Percentiles rank a stretch among this genome's conserved stretches.
Evolutionary conservation across 1,140 invertebrate species (phyloP).

Genomic region (Cyphomyrmex costatus): DNA sequence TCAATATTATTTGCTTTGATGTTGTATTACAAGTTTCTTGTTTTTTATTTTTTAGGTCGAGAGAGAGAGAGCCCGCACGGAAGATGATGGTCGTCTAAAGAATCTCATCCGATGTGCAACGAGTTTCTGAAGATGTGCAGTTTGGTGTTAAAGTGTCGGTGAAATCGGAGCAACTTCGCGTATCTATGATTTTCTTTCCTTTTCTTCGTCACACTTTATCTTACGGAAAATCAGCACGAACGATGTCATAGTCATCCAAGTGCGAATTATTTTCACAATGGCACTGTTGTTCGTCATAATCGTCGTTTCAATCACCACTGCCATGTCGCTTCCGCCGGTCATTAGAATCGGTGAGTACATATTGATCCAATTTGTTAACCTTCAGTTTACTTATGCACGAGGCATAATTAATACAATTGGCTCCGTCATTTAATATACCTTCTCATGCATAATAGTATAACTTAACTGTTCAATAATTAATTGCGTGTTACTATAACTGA

Average conservation of each 20-base stretch:
- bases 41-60: constrained; percentile 61
- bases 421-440: not conserved
- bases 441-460: not conserved
- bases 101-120: constrained; percentile 66
- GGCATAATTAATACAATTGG: not conserved
- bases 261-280: constrained; percentile 83
- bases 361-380: not conserved
- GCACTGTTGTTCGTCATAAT: constrained; percentile 85
- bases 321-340: constrained; percentile 88
- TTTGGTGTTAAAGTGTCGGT: constrained; percentile 80
- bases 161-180: constrained; percentile 72
- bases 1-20: not conserved
- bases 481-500: not conserved
- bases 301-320: constrained; percentile 85
- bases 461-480: not conserved
- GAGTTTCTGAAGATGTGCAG: constrained; percentile 62
- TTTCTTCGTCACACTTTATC: constrained; percentile 66
- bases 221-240: constrained; percentile 74
- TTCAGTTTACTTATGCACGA: constrained; percentile 1
- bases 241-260: constrained; percentile 82
- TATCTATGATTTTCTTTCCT: constrained; percentile 64
- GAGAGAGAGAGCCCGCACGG: not conserved
- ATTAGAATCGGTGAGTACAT: constrained; percentile 89
- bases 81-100: constrained; percentile 46
- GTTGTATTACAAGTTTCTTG: not conserved